A percentile compares a stretch with the other conserved stretches of the same genome.
phyloP scores from a whole-genome alignment of 2,888 invertebrate species.

The Synergus japonicus region DNA sequence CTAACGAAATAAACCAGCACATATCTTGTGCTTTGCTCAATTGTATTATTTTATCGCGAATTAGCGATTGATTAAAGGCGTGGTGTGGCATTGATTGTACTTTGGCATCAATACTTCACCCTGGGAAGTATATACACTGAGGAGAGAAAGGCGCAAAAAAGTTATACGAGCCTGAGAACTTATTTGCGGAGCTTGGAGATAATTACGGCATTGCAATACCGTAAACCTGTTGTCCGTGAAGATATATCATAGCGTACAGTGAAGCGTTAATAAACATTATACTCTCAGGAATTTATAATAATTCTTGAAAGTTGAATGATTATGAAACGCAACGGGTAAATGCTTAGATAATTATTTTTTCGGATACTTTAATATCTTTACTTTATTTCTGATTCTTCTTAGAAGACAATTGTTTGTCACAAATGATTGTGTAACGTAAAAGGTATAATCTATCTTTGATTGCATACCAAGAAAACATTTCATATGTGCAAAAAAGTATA shows the following conservation, averaged over 20 bases:
- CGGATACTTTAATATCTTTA: too few species aligned
- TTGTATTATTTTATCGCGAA: background rate
- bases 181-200: slow-evolving; percentile 28
- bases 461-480: background rate
- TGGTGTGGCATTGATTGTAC: slow-evolving; percentile 36
- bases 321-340: background rate
- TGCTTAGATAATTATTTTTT: background rate
- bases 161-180: slow-evolving; percentile 32
- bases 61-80: slow-evolving; percentile 3
- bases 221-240: slow-evolving; percentile 39
- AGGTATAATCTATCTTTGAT: background rate
- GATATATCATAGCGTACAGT: slow-evolving; percentile 24
- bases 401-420: background rate
- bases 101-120: slow-evolving; percentile 26
- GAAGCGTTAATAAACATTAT: slow-evolving; percentile 20
- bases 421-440: background rate
- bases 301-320: background rate
- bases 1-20: background rate
- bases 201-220: slow-evolving; percentile 33
- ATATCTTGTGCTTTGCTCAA: background rate
- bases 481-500: background rate
- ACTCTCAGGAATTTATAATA: slow-evolving; percentile 22
- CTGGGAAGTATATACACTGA: slow-evolving; percentile 4
- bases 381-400: background rate
- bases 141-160: slow-evolving; percentile 39